Evolutionary conservation across 2,797 vertebrate species (phyloP), one percentile per base, ranked within the genome.

Genomic region (Rhyacichthys aspro): DNA sequence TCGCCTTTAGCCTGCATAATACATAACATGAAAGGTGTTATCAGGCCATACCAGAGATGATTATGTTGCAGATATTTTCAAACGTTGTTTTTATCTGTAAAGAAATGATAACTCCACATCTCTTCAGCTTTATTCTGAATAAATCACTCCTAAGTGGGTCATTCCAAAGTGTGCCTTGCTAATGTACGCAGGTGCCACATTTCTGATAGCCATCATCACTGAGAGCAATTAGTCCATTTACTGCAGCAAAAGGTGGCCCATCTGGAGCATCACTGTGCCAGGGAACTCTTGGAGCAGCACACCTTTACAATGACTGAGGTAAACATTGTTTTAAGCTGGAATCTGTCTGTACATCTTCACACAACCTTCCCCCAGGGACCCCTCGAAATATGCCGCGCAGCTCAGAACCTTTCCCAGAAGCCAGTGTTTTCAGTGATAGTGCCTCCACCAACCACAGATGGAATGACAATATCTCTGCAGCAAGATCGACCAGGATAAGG

Each of bases 311-410:
- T 77, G 18, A 86, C 65, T 66, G 59, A 81, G 74, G 75, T 72
- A 82, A 82, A 84, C 70, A 78, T 74, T 82, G 63, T 82, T 85
- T 76, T 68, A 69, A 76, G 53, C 67, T 61, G 63, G 66, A 78
- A 86, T 63, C 66, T 71, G 57, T 55, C 55, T 55, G 73, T 55
- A 57, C 67, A 76, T 75, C 72, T 72, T 67, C 48, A 32, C 60
- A 65, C 68, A 79, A 84, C 78, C n/a, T 5, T 67, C 61, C 70
- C 59, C 6, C 0, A 23, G 76, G 80, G 63, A 65, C 45, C 72
- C 42, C 56, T 67, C 23, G 8, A 69, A 73, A 55, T 43, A 57
- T 74, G 63, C 67, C 1, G 5, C 49, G 17, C 7, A 28, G 67
- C 74, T 82, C 44, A 10, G 44, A 78, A 74, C 48, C 1, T 16